These are phyloP conservation scores for Agriopis marginaria DNA, from an alignment of 2,888 invertebrate species.

Conservation along the genomic window DNA sequence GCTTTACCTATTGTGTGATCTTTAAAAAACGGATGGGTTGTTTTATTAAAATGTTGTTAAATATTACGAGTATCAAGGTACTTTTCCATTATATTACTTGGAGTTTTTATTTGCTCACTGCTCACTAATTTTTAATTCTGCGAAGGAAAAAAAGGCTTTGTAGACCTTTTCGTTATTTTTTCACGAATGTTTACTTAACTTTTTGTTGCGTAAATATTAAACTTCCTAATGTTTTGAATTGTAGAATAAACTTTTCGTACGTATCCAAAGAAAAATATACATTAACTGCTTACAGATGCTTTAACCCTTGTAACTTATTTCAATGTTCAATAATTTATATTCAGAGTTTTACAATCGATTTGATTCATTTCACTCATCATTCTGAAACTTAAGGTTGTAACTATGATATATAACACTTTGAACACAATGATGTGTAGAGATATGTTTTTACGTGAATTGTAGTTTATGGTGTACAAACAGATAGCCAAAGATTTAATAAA, in stretches of 20 bases:
- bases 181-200: slow-evolving; percentile 25
- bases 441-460: slow-evolving; percentile 84
- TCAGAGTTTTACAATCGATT: slow-evolving; percentile 50
- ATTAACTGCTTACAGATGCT: slow-evolving; percentile 6
- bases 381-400: slow-evolving; percentile 84
- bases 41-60: slow-evolving; percentile 2
- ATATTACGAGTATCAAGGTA: neutral
- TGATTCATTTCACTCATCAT: slow-evolving; percentile 67
- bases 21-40: neutral
- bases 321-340: slow-evolving; percentile 50
- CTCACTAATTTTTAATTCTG: slow-evolving; percentile 16
- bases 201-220: slow-evolving; percentile 24
- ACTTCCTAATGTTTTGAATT: slow-evolving; percentile 10
- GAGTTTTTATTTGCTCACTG: slow-evolving; percentile 13
- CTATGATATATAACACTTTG: slow-evolving; percentile 78
- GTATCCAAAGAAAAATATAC: slow-evolving; percentile 3
- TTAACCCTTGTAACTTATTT: slow-evolving; percentile 21
- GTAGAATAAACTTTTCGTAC: slow-evolving; percentile 19
- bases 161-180: slow-evolving; percentile 21
- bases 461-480: slow-evolving; percentile 81
- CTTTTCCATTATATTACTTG: neutral
- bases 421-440: slow-evolving; percentile 76
- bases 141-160: slow-evolving; percentile 18
- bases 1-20: neutral
- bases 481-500: slow-evolving; percentile 79